Evolutionary conservation across 2,888 invertebrate genomes (phyloP), one percentile per base, ranked within the genome.

Genomic region (Dryococelus australis): DNA sequence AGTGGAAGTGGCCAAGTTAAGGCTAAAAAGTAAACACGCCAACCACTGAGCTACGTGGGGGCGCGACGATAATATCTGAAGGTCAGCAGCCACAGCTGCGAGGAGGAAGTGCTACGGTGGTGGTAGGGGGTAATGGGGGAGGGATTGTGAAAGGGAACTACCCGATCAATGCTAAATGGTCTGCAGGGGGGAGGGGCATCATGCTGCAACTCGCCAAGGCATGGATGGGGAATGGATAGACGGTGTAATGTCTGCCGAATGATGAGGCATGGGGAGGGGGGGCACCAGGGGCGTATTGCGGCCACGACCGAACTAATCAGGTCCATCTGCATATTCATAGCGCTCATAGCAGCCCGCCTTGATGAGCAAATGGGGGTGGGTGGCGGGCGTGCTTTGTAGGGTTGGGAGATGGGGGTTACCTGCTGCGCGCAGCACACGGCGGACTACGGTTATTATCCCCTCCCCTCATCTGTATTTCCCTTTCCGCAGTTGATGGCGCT

Each of bases 251-350:
- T 65, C 65, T 65, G 65, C 24, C 65, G 24, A 20, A n/a, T 1
- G 65, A 20, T 65, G 12, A 24, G n/a, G 1, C 12, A 20, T 65
- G 16, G 20, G 16, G 3, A 6, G 65, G 65, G 24, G 65, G 65
- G 2, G 65, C n/a, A 24, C 8, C n/a, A n/a, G 20, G 65, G 65
- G 65, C 65, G 65, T n/a, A n/a, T n/a, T 65, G 65, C 65, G 65
- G 65, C 65, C 65, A n/a, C 65, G 65, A 65, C 65, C 65, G 65
- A 65, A 65, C 65, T 65, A 65, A 65, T 65, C 65, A 65, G 65
- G 65, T n/a, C 65, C 65, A 65, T 65, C 65, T 65, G 65, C 65
- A 65, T 65, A 65, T 65, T 65, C 65, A 65, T 65, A 65, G 65
- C 65, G 65, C 65, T 65, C 65, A n/a, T 65, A 65, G 65, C 65